phyloP scores from a whole-genome alignment of 35 echinoderm and acorn worm species.

The Lytechinus variegatus region DNA sequence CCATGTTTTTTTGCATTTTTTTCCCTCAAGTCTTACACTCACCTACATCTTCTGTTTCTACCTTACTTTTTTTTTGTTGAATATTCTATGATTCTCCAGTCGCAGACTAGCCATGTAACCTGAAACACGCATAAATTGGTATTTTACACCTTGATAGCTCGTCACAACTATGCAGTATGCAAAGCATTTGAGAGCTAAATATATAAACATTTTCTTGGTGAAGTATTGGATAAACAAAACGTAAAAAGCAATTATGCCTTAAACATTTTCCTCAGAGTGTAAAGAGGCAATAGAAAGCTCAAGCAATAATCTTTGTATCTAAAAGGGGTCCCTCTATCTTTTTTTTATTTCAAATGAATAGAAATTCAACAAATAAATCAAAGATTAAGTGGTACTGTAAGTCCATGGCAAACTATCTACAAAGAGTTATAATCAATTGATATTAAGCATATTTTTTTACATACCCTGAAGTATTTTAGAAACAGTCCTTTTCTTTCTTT shows the following conservation, averaged over 20 bases:
- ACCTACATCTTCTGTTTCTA: slow-evolving; percentile 4
- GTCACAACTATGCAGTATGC: neutral
- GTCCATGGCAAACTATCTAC: no score
- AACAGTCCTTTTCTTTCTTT: no score
- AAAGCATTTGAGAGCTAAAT: neutral
- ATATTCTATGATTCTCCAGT: neutral
- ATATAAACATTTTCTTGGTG: neutral
- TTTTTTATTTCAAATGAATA: neutral
- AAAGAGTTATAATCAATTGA: no score
- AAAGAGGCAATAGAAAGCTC: no score
- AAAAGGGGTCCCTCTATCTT: neutral
- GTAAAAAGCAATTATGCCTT: neutral
- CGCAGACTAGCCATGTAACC: neutral
- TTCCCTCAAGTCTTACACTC: neutral
- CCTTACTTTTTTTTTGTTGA: neutral
- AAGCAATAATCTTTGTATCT: no score
- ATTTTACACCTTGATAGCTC: neutral
- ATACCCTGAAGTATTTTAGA: no score
- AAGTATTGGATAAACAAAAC: neutral
- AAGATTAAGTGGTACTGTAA: no score
- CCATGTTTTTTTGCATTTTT: slow-evolving; percentile 38
- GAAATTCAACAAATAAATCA: no score
- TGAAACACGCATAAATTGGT: neutral
- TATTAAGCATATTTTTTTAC: no score
- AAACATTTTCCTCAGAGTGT: neutral